Conservation (phyloP, 2,888 invertebrate species). For the Philereme vetulata region DNA sequence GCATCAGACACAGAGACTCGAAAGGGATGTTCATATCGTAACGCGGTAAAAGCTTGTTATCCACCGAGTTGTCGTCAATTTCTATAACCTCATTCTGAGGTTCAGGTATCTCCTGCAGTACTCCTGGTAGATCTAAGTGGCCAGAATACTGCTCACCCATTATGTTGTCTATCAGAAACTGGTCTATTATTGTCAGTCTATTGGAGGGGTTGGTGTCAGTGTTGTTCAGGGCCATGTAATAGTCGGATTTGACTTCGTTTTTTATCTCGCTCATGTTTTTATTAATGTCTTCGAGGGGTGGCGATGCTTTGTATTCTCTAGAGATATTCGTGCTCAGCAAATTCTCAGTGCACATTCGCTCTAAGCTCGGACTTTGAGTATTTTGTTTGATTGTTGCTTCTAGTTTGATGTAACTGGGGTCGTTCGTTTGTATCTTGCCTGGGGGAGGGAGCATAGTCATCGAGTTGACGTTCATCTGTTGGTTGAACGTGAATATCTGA, state of each 20-base stretch:
- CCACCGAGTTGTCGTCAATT: slow-evolving; percentile 78
- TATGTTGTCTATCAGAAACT: slow-evolving; percentile 73
- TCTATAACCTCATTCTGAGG: slow-evolving; percentile 76
- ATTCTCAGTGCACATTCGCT: slow-evolving; percentile 75
- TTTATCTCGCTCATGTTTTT: slow-evolving; percentile 76
- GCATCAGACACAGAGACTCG: slow-evolving; percentile 73
- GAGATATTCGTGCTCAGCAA: slow-evolving; percentile 63
- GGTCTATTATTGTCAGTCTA: slow-evolving; percentile 57
- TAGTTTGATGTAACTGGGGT: slow-evolving; percentile 77
- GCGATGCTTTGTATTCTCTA: slow-evolving; percentile 75
- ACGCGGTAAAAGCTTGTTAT: slow-evolving; percentile 70
- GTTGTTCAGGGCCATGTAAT: slow-evolving; percentile 63
- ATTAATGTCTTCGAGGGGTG: slow-evolving; percentile 74
- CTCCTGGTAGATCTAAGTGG: slow-evolving; percentile 66
- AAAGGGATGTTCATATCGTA: slow-evolving; percentile 75
- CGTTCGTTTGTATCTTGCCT: slow-evolving; percentile 68
- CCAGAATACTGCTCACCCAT: slow-evolving; percentile 71
- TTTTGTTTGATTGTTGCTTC: slow-evolving; percentile 78
- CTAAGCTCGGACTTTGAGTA: slow-evolving; percentile 74
- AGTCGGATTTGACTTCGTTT: slow-evolving; percentile 77
- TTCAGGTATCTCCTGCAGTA: slow-evolving; percentile 63
- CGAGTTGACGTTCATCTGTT: slow-evolving; percentile 68
- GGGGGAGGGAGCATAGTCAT: slow-evolving; percentile 69
- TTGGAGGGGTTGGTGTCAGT: slow-evolving; percentile 57
- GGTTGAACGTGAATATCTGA: slow-evolving; percentile 73